A percentile compares a stretch with the other conserved stretches of the same genome.
phyloP scores from a whole-genome alignment of 2,888 invertebrate genomes.

The Lasioglossum morio region DNA sequence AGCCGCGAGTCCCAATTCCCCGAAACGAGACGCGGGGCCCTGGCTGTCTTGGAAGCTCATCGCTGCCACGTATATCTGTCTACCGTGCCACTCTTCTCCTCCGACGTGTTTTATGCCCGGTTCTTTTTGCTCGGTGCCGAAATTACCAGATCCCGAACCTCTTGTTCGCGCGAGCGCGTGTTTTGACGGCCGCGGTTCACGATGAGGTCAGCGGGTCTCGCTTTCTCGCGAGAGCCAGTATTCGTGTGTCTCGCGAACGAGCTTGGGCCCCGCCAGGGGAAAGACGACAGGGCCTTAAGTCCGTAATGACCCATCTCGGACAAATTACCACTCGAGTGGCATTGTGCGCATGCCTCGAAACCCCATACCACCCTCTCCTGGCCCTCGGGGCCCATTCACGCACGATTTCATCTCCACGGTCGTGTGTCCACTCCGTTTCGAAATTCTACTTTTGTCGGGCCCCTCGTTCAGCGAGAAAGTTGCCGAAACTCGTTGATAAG shows the following conservation, averaged over 20 bases:
- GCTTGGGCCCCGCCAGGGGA: conserved; percentile 25
- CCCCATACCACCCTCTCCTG: conserved; percentile 63
- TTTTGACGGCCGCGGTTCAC: conserved; percentile 78
- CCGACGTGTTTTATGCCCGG: conserved; percentile 65
- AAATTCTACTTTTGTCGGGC: conserved; percentile 19
- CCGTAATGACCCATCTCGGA: conserved; percentile 66
- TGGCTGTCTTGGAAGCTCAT: conserved; percentile 56
- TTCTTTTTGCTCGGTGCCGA: conserved; percentile 59
- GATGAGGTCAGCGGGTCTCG: conserved; percentile 77
- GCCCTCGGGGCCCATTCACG: conserved; percentile 49
- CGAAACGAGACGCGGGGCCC: conserved; percentile 31
- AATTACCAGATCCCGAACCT: conserved; percentile 68
- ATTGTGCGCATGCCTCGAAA: conserved; percentile 73
- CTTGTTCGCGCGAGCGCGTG: conserved; percentile 53
- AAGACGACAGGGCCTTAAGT: conserved; percentile 50
- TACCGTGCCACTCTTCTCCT: conserved; percentile 64
- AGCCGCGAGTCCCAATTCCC: conserved; percentile 36
- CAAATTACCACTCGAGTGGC: conserved; percentile 74
- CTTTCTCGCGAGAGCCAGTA: conserved; percentile 68
- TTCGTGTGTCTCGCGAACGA: conserved; percentile 50
- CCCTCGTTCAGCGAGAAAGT: background rate
- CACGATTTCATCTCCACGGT: conserved; percentile 23
- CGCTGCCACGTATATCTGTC: conserved; percentile 62
- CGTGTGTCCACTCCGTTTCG: conserved; percentile 25
- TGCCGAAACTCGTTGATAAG: background rate